phyloP scores from a whole-genome alignment of 2,797 vertebrate species.

The Falco biarmicus region DNA sequence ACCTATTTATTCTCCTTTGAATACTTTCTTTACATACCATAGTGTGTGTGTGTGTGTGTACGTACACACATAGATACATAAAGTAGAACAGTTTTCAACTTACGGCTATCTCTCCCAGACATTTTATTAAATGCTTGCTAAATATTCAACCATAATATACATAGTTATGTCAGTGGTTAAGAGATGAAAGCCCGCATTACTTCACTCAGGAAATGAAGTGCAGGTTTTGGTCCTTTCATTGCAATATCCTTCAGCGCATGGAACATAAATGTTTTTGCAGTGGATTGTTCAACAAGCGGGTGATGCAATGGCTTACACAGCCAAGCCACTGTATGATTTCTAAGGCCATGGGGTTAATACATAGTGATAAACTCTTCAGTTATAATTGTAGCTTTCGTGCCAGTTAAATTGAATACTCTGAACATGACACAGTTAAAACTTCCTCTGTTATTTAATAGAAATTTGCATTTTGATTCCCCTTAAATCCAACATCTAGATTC shows the following conservation, averaged over 20 bases:
- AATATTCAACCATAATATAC: constrained; percentile 39
- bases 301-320: constrained; percentile 52
- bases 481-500: constrained; percentile 12
- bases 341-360: constrained; percentile 59
- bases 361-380: constrained; percentile 61
- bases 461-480: constrained; percentile 45
- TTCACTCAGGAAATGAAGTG: constrained; percentile 60
- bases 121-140: constrained; percentile 37
- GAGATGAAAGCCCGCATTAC: constrained; percentile 51
- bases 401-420: constrained; percentile 45
- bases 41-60: not conserved
- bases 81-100: constrained; percentile 13
- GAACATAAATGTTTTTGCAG: constrained; percentile 47
- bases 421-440: constrained; percentile 40
- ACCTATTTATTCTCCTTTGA: constrained; percentile 27
- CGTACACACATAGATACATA: not conserved
- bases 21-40: not conserved
- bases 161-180: constrained; percentile 48
- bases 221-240: constrained; percentile 54
- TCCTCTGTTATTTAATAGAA: constrained; percentile 47
- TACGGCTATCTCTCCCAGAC: constrained; percentile 29
- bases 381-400: constrained; percentile 56
- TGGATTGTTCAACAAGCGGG: constrained; percentile 23
- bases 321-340: constrained; percentile 23
- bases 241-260: constrained; percentile 47